A percentile compares a stretch with the other conserved stretches of the same genome.
phyloP scores from a whole-genome alignment of 2,888 invertebrate genomes.

The Brachylomia viminalis region DNA sequence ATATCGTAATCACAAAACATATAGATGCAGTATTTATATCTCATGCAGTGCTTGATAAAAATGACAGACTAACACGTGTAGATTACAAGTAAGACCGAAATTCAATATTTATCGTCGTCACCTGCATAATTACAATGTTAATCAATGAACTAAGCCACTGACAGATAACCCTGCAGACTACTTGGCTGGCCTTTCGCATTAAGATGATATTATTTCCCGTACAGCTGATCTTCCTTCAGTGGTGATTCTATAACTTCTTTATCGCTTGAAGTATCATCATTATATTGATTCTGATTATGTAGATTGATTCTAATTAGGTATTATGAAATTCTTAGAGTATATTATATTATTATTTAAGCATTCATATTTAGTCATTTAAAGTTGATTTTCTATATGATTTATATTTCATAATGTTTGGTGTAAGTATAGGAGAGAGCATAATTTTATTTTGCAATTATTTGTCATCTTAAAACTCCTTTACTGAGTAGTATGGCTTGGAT shows the following conservation, averaged over 20 bases:
- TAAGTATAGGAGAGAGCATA: too few species aligned
- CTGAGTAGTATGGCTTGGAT: too few species aligned
- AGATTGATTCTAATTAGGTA: too few species aligned
- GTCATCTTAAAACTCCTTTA: too few species aligned
- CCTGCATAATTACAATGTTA: not conserved
- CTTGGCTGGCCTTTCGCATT: not conserved
- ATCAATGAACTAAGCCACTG: not conserved
- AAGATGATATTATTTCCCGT: not conserved
- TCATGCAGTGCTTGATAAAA: conserved; percentile 3
- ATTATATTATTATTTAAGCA: too few species aligned
- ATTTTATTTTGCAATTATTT: too few species aligned
- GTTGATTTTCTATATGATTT: too few species aligned
- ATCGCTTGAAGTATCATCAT: not conserved
- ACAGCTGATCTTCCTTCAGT: not conserved
- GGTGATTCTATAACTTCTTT: not conserved
- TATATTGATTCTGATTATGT: not conserved
- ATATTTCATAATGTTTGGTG: too few species aligned
- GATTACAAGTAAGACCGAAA: not conserved
- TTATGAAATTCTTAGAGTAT: too few species aligned
- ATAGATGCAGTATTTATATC: conserved; percentile 5
- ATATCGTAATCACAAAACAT: conserved; percentile 30
- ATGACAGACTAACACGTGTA: not conserved
- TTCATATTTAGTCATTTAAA: too few species aligned
- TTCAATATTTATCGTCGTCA: not conserved
- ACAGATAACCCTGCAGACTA: not conserved